phyloP scores from a whole-genome alignment of 2,113 vertebrate genomes.

The Micronycteris hirsuta region DNA sequence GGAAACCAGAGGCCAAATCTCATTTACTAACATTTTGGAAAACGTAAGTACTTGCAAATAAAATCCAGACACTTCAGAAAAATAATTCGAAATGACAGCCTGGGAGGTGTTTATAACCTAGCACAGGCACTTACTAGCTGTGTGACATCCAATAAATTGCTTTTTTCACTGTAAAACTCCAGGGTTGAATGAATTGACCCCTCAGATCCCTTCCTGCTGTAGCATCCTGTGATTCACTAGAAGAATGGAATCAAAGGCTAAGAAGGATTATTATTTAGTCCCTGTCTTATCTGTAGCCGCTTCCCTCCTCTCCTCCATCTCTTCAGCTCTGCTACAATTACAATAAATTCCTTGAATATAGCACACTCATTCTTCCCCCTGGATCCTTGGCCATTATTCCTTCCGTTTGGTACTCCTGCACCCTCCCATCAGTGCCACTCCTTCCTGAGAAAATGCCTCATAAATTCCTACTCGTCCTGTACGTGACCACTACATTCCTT shows the following conservation, averaged over 20 bases:
- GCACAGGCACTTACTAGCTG: not conserved
- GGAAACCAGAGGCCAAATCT: not conserved
- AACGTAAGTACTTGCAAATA: not conserved
- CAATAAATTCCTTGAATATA: not conserved
- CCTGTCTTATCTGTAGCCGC: not conserved
- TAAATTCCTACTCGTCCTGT: not conserved
- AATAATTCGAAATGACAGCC: not conserved
- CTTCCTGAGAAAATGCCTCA: not conserved
- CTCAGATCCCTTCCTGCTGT: not conserved
- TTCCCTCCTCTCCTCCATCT: not conserved
- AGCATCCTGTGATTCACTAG: not conserved
- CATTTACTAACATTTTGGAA: constrained; percentile 17
- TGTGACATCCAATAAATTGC: not conserved
- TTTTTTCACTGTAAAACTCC: constrained; percentile 23
- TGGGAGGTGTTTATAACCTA: not conserved
- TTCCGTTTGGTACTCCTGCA: not conserved
- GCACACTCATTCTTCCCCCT: not conserved
- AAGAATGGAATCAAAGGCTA: not conserved
- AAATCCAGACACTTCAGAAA: constrained; percentile 13
- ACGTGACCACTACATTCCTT: not conserved
- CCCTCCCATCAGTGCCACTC: not conserved
- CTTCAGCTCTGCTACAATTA: not conserved
- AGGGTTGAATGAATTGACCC: not conserved
- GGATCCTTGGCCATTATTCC: not conserved
- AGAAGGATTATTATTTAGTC: not conserved